These are phyloP conservation scores for Halcyon senegalensis DNA, from an alignment of 2,113 vertebrate species.

Conservation along the genomic window DNA sequence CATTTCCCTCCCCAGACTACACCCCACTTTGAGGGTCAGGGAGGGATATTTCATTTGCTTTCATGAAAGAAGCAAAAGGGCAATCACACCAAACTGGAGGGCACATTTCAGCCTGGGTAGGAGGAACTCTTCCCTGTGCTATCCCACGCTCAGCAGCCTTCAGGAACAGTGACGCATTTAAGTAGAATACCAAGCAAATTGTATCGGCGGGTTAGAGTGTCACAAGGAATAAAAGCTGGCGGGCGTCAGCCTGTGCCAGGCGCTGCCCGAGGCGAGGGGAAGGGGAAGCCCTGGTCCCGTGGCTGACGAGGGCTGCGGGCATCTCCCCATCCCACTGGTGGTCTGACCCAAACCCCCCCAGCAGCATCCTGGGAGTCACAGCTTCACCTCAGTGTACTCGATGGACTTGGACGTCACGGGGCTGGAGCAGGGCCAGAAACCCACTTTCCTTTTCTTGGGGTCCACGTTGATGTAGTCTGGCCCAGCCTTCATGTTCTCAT, in stretches of 20 bases:
- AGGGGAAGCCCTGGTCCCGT: not conserved
- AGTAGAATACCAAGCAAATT: not conserved
- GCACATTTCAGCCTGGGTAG: not conserved
- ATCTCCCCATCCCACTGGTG: fast-evolving
- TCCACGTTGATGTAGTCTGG: constrained; percentile 69
- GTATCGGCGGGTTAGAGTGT: not conserved
- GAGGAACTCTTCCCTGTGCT: not conserved
- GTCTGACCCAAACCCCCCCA: not conserved
- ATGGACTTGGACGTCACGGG: not conserved
- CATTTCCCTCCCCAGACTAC: not conserved
- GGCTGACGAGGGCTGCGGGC: not conserved
- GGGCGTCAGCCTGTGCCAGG: not conserved
- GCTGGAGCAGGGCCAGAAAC: constrained; percentile 30
- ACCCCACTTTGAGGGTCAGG: fast-evolving
- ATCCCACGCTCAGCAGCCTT: not conserved
- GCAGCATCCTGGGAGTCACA: not conserved
- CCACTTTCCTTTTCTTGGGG: not conserved
- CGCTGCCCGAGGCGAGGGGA: not conserved
- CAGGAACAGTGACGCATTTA: not conserved
- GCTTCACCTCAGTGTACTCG: constrained; percentile 56
- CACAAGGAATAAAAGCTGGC: not conserved
- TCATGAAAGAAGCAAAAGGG: not conserved
- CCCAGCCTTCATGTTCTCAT: constrained; percentile 28
- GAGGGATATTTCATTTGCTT: not conserved
- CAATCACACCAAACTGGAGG: fast-evolving